These are phyloP conservation scores for Halichoeres trimaculatus DNA, from an alignment of 2,113 vertebrate species.

Conservation along the genomic window DNA sequence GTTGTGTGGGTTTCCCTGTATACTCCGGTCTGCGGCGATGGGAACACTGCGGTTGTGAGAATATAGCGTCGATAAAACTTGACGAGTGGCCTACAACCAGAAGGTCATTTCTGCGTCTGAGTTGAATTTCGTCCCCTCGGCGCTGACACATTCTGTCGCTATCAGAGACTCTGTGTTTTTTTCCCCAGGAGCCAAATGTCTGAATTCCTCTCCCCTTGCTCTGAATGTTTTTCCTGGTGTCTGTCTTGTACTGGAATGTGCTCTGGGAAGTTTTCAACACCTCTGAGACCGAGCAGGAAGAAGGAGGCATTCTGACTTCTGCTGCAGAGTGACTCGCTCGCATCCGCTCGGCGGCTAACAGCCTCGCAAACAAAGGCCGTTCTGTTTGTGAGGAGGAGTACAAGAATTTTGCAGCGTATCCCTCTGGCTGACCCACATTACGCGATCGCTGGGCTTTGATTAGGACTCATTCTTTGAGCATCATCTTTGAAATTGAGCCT, in stretches of 20 bases:
- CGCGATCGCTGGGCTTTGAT: constrained; percentile 39
- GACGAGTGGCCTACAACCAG: constrained; percentile 50
- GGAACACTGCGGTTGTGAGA: constrained; percentile 53
- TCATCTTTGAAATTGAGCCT: not conserved
- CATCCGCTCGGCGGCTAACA: constrained; percentile 64
- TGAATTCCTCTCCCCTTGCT: constrained; percentile 52
- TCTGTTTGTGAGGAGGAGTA: constrained; percentile 60
- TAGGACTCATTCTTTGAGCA: not conserved
- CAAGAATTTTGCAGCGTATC: constrained; percentile 39
- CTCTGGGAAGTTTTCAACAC: constrained; percentile 77
- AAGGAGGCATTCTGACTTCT: constrained; percentile 56
- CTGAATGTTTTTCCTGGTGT: constrained; percentile 63
- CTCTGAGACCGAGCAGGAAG: constrained; percentile 79
- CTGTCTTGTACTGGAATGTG: constrained; percentile 70
- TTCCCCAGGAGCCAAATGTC: constrained; percentile 29
- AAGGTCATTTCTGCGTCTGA: constrained; percentile 20
- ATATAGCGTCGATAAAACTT: constrained; percentile 54
- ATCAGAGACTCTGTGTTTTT: constrained; percentile 20
- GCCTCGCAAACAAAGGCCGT: constrained; percentile 71
- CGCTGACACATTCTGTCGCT: constrained; percentile 6
- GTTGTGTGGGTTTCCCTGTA: constrained; percentile 60
- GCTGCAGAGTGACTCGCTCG: constrained; percentile 59
- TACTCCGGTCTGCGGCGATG: constrained; percentile 53
- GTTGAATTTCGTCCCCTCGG: constrained; percentile 6
- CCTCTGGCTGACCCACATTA: constrained; percentile 41